These are phyloP conservation scores for Isichthys henryi DNA, from an alignment of 2,113 vertebrate species.

Conservation along the genomic window DNA sequence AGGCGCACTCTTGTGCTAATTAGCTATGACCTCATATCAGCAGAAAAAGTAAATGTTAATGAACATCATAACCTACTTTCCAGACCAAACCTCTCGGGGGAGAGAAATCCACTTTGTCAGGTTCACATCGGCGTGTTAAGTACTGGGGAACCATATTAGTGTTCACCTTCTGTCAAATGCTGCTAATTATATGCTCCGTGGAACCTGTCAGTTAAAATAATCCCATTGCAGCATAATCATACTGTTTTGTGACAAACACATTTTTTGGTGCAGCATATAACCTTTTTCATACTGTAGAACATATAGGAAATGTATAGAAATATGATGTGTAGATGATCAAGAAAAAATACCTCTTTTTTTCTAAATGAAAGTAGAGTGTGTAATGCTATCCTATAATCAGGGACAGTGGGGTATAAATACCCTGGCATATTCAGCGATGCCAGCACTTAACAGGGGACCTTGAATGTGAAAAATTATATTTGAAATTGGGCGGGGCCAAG, in stretches of 20 bases:
- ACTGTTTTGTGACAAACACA: neutral
- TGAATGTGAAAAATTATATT: neutral
- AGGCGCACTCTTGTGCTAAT: conserved; percentile 29
- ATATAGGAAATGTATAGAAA: neutral
- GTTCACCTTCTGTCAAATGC: neutral
- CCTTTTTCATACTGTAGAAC: too few species aligned
- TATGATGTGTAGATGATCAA: neutral
- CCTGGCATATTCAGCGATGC: neutral
- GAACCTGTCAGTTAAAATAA: neutral
- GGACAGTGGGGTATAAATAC: neutral
- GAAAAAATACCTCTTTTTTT: neutral
- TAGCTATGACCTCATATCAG: conserved; percentile 32
- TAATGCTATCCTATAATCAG: neutral
- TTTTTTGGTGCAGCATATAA: neutral
- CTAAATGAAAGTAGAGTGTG: neutral
- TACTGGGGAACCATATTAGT: neutral
- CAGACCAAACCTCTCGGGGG: neutral
- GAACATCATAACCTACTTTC: conserved; percentile 35
- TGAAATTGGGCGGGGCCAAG: neutral
- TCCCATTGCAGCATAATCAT: neutral
- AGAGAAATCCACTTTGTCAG: neutral
- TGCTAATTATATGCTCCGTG: neutral
- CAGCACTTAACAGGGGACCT: neutral
- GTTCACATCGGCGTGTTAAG: neutral
- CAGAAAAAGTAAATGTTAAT: conserved; percentile 25